phyloP scores from a whole-genome alignment of 1,140 invertebrate genomes.

The Drosophila eugracilis region DNA sequence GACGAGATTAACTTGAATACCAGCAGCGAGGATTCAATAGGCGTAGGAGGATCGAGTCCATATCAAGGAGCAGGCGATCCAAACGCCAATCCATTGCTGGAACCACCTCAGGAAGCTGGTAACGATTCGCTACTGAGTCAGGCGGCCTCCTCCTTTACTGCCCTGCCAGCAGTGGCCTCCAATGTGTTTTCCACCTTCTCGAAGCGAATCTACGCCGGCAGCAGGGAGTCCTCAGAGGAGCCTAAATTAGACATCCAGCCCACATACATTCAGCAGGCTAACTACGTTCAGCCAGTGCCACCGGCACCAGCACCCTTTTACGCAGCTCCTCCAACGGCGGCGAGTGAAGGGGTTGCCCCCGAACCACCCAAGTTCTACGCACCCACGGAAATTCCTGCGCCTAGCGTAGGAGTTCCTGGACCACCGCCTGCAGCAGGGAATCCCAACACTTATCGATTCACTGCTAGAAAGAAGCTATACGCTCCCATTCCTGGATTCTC shows the following conservation, averaged over 20 bases:
- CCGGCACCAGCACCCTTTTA: slow-evolving; percentile 55
- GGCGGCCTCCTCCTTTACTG: slow-evolving; percentile 87
- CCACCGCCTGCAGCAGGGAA: slow-evolving; percentile 70
- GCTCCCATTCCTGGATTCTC: slow-evolving; percentile 86
- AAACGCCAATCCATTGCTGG: slow-evolving; percentile 74
- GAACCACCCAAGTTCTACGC: slow-evolving; percentile 82
- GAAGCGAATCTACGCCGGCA: slow-evolving; percentile 84
- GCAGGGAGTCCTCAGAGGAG: slow-evolving; percentile 46
- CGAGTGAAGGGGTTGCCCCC: slow-evolving; percentile 35
- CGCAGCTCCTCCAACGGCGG: slow-evolving; percentile 45
- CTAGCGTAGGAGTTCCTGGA: slow-evolving; percentile 14
- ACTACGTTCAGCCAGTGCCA: slow-evolving; percentile 29
- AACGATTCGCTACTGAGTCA: slow-evolving; percentile 85
- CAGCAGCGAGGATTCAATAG: slow-evolving; percentile 58
- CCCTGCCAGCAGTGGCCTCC: slow-evolving; percentile 86
- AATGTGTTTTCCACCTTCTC: slow-evolving; percentile 87
- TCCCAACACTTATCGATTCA: slow-evolving; percentile 85
- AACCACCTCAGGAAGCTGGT: slow-evolving; percentile 45
- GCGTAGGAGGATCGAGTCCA: slow-evolving; percentile 24
- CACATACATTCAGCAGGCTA: slow-evolving; percentile 65
- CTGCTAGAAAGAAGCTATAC: slow-evolving; percentile 86
- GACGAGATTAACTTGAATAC: slow-evolving; percentile 84
- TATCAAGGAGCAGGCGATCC: slow-evolving; percentile 44
- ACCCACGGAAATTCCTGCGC: slow-evolving; percentile 67
- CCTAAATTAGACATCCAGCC: slow-evolving; percentile 76